Percentiles rank a stretch among this genome's conserved stretches.
These are phyloP conservation scores for Lanius ludovicianus DNA, from an alignment of 2,113 vertebrate species.

Conservation along the genomic window DNA sequence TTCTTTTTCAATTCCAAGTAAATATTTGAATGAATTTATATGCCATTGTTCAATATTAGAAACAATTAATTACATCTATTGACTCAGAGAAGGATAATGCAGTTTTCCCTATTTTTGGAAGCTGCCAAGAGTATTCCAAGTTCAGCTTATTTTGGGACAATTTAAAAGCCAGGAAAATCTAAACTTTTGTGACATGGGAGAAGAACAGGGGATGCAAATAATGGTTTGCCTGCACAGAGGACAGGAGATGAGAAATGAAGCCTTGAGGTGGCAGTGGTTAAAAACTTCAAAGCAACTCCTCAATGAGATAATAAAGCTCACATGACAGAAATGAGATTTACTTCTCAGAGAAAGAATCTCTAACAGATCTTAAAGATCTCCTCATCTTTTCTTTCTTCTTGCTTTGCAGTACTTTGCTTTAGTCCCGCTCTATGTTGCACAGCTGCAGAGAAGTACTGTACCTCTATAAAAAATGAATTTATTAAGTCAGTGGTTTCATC, in stretches of 20 bases:
- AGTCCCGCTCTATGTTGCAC: background rate
- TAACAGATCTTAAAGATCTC: background rate
- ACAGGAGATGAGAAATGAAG: background rate
- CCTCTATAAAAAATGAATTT: background rate
- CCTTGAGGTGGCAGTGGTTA: background rate
- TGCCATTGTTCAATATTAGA: background rate
- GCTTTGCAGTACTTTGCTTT: background rate
- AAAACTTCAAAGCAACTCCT: background rate
- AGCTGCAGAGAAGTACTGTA: background rate
- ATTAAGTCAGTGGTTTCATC: conserved; percentile 31
- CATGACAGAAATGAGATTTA: background rate
- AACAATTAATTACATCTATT: background rate
- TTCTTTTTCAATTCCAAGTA: background rate
- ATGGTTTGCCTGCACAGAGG: background rate
- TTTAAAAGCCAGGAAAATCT: background rate
- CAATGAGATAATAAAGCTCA: background rate
- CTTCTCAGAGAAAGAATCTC: background rate
- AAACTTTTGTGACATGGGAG: background rate
- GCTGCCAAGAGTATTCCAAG: background rate
- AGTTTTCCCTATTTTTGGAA: background rate
- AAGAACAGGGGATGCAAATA: background rate
- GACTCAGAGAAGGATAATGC: background rate
- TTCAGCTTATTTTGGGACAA: background rate
- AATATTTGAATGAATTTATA: background rate
- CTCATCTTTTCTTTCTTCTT: background rate